These are phyloP conservation scores for Hoplodrina ambigua DNA, from an alignment of 2,888 invertebrate genomes.

Conservation along the genomic window DNA sequence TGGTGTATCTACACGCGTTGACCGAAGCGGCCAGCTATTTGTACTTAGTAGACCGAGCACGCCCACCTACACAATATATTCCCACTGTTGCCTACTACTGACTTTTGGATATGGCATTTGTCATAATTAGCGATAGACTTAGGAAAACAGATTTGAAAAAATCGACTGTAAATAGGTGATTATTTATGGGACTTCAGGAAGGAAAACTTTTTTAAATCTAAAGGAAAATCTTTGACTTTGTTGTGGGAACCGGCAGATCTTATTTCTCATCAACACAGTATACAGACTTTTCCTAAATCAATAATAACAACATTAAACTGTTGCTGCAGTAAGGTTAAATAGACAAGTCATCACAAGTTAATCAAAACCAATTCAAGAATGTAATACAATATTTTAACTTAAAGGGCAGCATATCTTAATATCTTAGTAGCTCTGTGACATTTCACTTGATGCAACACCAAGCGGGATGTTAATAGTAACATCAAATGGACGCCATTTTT, in stretches of 20 bases:
- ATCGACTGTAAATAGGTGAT: background rate
- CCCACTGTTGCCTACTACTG: slow-evolving; percentile 36
- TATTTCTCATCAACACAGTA: background rate
- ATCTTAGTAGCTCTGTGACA: slow-evolving; percentile 65
- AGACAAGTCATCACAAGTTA: background rate
- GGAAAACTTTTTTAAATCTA: background rate
- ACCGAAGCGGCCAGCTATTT: slow-evolving; percentile 74
- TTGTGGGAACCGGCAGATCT: too few species aligned
- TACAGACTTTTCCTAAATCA: background rate
- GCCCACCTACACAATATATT: slow-evolving; percentile 73
- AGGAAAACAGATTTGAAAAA: background rate
- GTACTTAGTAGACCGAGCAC: slow-evolving; percentile 81
- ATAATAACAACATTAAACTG: too few species aligned
- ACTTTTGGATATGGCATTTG: slow-evolving; percentile 66
- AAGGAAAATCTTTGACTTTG: background rate
- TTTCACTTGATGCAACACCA: slow-evolving; percentile 78
- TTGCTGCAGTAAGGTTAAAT: too few species aligned
- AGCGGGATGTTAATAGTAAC: slow-evolving; percentile 77
- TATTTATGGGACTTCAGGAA: too few species aligned
- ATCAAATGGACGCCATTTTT: slow-evolving; percentile 82
- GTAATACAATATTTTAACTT: background rate
- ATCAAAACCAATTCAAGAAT: background rate
- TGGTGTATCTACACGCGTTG: slow-evolving; percentile 69
- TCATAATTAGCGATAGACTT: background rate
- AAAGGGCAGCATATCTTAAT: slow-evolving; percentile 29